Evolutionary conservation across 2,888 invertebrate genomes (phyloP), one percentile per base, ranked within the genome.

Genomic region (Lysandra coridon): DNA sequence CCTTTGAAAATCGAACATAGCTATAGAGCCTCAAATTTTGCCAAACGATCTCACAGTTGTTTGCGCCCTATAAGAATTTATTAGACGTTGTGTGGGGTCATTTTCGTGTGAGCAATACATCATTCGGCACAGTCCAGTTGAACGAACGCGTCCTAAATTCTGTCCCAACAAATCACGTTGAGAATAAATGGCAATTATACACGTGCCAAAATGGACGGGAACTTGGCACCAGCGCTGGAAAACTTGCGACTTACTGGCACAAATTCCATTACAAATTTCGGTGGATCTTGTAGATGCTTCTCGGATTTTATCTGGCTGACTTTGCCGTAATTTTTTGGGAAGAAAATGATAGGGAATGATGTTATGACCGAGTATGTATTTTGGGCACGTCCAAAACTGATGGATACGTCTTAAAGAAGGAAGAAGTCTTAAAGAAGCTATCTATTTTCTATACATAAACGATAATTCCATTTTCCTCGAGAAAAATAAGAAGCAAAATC

Each of bases 121-220:
- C 64, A 69, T 69, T 30, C 64, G 2, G 64, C 30, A 64, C 69
- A 14, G 69, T 17, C 33, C 69, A 69, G 37, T 37, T 14, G 17
- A 14, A 37, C 33, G 69, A 5, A 69, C 33, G 5, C 33, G 33
- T 37, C 69, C 69, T 5, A 33, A 33, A 69, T 33, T 14, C 37
- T 69, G 69, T 69, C 76, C 76, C 30, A 14, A 57, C 76, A 76
- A 76, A 76, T 76, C 76, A 76, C 53, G 76, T 76, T 33, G 76
- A 57, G 49, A 53, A 57, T 30, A 6, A 53, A 53, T 76, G 76
- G 57, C 76, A 76, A 76, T 76, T 76, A 76, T 57, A 30, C 23
- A 30, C 30, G 49, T 76, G 76, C 76, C 76, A 76, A 57, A 57
- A 53, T 33, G 30, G 4, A 76, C 76, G 53, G 76, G 33, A 33